Base-by-base conservation (phyloP, 2,113 vertebrate genomes). In the Pterocles gutturalis region DNA sequence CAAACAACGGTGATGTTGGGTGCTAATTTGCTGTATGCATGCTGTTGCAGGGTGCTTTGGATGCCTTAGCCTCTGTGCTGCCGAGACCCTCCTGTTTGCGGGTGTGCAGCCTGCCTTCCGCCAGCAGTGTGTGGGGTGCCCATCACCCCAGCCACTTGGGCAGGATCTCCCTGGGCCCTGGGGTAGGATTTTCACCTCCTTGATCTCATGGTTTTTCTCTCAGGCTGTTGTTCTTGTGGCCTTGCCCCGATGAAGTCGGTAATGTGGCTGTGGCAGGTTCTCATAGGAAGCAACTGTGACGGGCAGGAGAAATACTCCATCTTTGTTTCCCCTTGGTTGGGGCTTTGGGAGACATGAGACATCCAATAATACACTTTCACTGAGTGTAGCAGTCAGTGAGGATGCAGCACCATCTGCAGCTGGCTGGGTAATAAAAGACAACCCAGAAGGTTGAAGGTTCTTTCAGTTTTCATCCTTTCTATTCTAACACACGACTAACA, bases 141-240 rank as follows among this genome's bases (percentile, higher is more conserved):
- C 3, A 0, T 26, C 29, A 31, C 9, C 10, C 17, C 66, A 57
- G 38, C 1, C 17, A 6, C 24, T 81, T 33, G 29, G 45, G 16
- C 21, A 87, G n/a, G 9, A 9, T 93, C 10, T 75, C 7, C 36
- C 22, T 43, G 31, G 21, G 10, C 16, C 9, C 36, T 31, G 46
- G 25, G 38, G 7, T 4, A 53, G 20, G 15, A 61, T 65, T 77
- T 77, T 69, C 9, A 11, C 25, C 7, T 48, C 28, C 12, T 2
- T 19, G 34, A 12, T 26, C 31, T 76, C 36, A 53, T 0, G 0
- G 6, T n/a, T 10, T 71, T 77, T 24, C 13, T 51, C 16, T 64
- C 33, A 34, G 22, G 16, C 34, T 38, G 12, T 53, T 13, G 14
- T 55, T 58, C 33, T 72, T 0, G 0, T 22, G 15, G 29, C 18